A percentile compares a stretch with the other conserved stretches of the same genome.
Conservation (phyloP, 64 coral and sea anemone species). For the Orbicella faveolata region DNA sequence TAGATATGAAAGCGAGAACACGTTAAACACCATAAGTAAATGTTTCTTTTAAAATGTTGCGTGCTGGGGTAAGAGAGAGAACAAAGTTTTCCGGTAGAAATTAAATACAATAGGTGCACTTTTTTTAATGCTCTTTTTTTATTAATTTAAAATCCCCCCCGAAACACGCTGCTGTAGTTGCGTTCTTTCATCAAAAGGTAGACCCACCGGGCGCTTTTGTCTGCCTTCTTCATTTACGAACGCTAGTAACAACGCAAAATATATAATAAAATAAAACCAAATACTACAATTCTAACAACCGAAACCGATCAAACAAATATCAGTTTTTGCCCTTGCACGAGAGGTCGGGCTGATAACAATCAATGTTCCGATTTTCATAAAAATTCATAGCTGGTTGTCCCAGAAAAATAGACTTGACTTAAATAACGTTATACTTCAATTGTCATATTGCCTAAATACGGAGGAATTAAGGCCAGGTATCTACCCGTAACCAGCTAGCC, state of each 20-base stretch:
- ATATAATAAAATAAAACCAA: background rate
- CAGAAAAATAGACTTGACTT: background rate
- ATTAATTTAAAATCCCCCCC: background rate
- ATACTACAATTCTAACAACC: background rate
- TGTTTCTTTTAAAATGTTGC: too few species aligned
- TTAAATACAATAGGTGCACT: too few species aligned
- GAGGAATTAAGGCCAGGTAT: background rate
- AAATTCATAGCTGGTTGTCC: background rate
- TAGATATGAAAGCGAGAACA: too few species aligned
- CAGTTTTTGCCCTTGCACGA: background rate
- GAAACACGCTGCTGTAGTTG: background rate
- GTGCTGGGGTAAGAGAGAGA: too few species aligned
- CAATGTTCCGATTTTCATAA: background rate
- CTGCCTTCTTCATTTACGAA: conserved; percentile 35
- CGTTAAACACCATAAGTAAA: too few species aligned
- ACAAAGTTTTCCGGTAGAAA: too few species aligned
- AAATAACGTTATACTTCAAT: background rate
- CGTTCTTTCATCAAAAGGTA: conserved; percentile 23
- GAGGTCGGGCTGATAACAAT: background rate
- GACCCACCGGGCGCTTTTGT: background rate
- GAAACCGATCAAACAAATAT: conserved; percentile 4
- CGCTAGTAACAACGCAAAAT: background rate
- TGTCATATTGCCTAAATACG: background rate
- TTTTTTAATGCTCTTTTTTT: conserved; percentile 13
- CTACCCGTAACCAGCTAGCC: background rate